Percentiles rank a stretch among this genome's conserved stretches.
These are phyloP conservation scores for Psettodes erumei DNA, from an alignment of 2,113 vertebrate genomes.

Conservation along the genomic window DNA sequence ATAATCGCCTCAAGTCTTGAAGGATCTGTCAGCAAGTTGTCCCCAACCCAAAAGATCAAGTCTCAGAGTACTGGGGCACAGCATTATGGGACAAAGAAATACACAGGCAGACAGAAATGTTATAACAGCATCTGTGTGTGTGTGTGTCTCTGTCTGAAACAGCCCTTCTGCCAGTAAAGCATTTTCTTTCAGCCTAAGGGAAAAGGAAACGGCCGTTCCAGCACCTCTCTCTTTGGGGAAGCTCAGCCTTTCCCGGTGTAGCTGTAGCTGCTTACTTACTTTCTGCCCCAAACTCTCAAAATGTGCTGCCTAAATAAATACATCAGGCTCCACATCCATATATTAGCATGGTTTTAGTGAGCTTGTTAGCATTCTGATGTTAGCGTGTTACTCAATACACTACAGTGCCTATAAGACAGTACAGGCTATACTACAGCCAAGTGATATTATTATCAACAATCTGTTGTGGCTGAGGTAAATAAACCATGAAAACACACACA, in stretches of 20 bases:
- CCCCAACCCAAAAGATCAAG: slow-evolving; percentile 35
- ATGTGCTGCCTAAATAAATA: not conserved
- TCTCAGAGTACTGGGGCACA: slow-evolving; percentile 7
- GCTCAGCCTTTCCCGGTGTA: slow-evolving; percentile 22
- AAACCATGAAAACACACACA: not conserved
- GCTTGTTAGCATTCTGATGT: not conserved
- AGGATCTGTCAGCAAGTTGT: slow-evolving; percentile 51
- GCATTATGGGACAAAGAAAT: slow-evolving; percentile 28
- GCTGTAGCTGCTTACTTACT: slow-evolving; percentile 30
- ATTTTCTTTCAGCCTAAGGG: slow-evolving; percentile 35
- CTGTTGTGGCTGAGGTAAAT: not conserved
- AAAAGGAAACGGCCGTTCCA: slow-evolving; percentile 15
- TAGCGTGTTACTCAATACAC: not conserved
- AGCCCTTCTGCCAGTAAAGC: slow-evolving; percentile 8
- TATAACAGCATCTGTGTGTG: not conserved
- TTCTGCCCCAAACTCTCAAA: not conserved
- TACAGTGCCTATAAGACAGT: too few relatives aligned
- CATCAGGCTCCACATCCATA: not conserved
- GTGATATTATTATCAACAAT: not conserved
- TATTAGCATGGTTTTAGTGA: not conserved
- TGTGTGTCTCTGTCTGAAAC: slow-evolving; percentile 2
- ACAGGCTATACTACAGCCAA: not conserved
- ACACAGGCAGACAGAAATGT: slow-evolving; percentile 12
- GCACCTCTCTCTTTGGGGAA: slow-evolving; percentile 32
- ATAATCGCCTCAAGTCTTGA: slow-evolving; percentile 21